Evolutionary conservation across 2,888 invertebrate species (phyloP).

Genomic region (Drosophila suboccidentalis): DNA sequence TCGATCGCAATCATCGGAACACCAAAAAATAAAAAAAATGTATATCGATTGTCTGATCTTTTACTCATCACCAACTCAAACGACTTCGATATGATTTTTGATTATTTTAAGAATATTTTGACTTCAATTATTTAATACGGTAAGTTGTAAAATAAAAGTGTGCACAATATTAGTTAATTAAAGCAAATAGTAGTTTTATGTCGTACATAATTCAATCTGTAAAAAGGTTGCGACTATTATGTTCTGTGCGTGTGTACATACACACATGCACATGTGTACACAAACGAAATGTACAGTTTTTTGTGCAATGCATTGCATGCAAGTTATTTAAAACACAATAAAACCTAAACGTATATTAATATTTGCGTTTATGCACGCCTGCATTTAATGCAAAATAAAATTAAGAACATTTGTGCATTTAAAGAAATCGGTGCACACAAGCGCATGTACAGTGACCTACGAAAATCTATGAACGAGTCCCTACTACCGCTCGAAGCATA

Average conservation of each 20-base stretch:
- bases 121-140: constrained; percentile 3
- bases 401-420: not conserved
- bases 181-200: not conserved
- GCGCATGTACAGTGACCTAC: constrained; percentile 8
- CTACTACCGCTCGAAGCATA: constrained; percentile 13
- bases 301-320: not conserved
- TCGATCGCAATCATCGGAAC: constrained; percentile 1
- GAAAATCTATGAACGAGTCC: not conserved
- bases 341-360: not conserved
- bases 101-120: constrained; percentile 20
- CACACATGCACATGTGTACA: constrained; percentile 10
- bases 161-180: constrained; percentile 1
- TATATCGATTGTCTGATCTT: constrained; percentile 5
- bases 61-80: not conserved
- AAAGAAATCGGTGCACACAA: constrained; percentile 1
- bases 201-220: not conserved
- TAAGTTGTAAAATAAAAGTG: not conserved
- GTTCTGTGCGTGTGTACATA: not conserved
- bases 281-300: constrained; percentile 15
- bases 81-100: not conserved
- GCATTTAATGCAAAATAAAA: not conserved
- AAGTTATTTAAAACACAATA: not conserved
- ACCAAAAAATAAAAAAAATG: not conserved
- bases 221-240: not conserved
- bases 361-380: not conserved